Conservation (phyloP, 2,113 vertebrate genomes). For the Sciurus niger region DNA sequence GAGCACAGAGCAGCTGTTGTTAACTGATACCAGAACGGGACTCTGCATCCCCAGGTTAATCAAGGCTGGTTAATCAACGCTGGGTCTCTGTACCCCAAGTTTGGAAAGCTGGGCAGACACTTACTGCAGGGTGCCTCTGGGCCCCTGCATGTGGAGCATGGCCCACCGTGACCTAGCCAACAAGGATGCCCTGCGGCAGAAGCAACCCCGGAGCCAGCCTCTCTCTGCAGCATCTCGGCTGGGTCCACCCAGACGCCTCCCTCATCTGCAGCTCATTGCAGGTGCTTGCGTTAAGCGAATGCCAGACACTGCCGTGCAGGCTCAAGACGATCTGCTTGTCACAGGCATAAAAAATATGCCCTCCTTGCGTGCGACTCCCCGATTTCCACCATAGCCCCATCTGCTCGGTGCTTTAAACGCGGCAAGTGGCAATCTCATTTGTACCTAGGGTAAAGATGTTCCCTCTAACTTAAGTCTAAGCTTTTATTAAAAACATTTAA, state of each 20-base stretch:
- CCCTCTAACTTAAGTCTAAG: conserved; percentile 33
- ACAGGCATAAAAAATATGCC: neutral
- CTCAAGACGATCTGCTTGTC: neutral
- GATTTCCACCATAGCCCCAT: neutral
- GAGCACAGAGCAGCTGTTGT: neutral
- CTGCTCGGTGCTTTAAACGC: neutral
- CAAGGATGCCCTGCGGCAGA: neutral
- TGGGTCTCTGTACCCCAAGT: neutral
- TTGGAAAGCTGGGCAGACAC: neutral
- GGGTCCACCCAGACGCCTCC: rapidly evolving
- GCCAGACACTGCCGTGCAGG: neutral
- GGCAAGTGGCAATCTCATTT: neutral
- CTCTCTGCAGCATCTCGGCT: neutral
- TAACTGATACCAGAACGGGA: neutral
- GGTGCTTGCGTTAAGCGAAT: neutral
- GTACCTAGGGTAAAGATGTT: conserved; percentile 64
- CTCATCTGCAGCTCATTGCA: neutral
- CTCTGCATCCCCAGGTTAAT: neutral
- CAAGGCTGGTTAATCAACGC: neutral
- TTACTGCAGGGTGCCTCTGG: neutral
- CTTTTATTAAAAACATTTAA: conserved; percentile 83
- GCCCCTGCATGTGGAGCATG: neutral
- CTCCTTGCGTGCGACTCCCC: neutral
- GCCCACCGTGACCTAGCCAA: neutral
- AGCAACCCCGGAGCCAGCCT: neutral